Evolutionary conservation across 2,113 vertebrate species (phyloP), one percentile per base, ranked within the genome.

Genomic region (Sturnus vulgaris): DNA sequence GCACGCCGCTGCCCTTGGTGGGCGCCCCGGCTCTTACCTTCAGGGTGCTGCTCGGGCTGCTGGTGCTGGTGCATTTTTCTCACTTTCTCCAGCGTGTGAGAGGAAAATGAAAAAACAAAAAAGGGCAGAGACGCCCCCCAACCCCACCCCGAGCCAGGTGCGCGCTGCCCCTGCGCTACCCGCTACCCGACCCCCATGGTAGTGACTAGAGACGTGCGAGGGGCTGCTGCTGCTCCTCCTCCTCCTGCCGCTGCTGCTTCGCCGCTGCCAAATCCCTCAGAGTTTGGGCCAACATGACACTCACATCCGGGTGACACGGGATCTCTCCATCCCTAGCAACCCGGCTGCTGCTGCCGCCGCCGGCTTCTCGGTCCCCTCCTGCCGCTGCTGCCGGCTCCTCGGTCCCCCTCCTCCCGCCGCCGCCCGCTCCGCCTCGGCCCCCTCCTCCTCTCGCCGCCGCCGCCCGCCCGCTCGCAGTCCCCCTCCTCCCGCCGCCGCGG

Each of bases 11-110:
- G 95, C 92, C 92, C 93, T 92, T 87, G 84, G 37, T 60, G 88
- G 81, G 63, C 28, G 50, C 77, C 27, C 77, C 55, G 59, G 81
- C 76, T 83, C 97, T 97, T 97, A 98, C 97, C 97, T 87, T 97
- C 97, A 82, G 97, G 95, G 97, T 91, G 97, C 96, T 97, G 97
- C 96, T 95, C 96, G 94, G 96, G 96, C 96, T 96, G 97, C 97
- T 98, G 97, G 70, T 97, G 97, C 80, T 98, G 97, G 90, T 98
- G 96, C 98, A 98, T 98, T 93, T 95, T 98, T 97, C 96, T 94
- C 97, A 97, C 97, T 97, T 97, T 95, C 95, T 96, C 91, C 96
- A 60, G 93, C 19, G 84, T 21, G 64, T 25, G 59, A 65, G 69
- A 78, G 71, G 88, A 86, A 60, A 75, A 87, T 1, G 33, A 44